Conservation (phyloP, 2,113 vertebrate genomes). For the Alouatta palliata region DNA sequence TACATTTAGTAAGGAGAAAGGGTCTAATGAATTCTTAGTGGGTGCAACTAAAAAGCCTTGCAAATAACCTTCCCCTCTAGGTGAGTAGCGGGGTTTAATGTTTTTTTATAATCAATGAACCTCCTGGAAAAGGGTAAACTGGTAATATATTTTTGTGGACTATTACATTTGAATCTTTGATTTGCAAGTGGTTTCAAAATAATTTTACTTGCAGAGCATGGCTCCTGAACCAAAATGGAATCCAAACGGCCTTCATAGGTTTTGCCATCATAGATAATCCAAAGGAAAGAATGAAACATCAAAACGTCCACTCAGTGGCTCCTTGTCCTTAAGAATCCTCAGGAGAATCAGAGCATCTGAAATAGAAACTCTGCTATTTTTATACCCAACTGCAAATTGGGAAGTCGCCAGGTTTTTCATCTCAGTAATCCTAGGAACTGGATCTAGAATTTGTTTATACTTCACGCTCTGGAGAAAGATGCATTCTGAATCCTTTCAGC, state of each 20-base stretch:
- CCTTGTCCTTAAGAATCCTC: slow-evolving; percentile 65
- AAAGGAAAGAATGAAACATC: slow-evolving; percentile 37
- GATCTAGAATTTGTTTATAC: slow-evolving; percentile 41
- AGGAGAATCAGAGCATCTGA: slow-evolving; percentile 58
- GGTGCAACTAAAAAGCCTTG: neutral
- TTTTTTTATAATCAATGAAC: slow-evolving; percentile 21
- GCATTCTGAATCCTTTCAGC: neutral
- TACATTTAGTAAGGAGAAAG: neutral
- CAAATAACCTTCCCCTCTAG: neutral
- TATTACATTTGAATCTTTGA: slow-evolving; percentile 48
- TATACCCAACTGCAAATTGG: slow-evolving; percentile 55
- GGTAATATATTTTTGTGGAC: slow-evolving; percentile 47
- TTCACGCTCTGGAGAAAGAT: slow-evolving; percentile 27
- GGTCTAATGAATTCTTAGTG: neutral
- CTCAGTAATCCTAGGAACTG: slow-evolving; percentile 28
- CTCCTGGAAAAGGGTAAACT: neutral
- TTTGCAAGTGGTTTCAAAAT: slow-evolving; percentile 56
- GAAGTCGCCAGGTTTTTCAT: slow-evolving; percentile 44
- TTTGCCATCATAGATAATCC: neutral
- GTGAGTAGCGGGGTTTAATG: neutral
- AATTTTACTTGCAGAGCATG: slow-evolving; percentile 21
- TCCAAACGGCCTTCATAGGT: neutral
- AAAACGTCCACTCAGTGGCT: slow-evolving; percentile 35
- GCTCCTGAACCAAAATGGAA: slow-evolving; percentile 13
- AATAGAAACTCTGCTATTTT: slow-evolving; percentile 73